Percentiles rank a stretch among this genome's conserved stretches.
phyloP scores from a whole-genome alignment of 2,113 vertebrate genomes.

The Ariopsis seemanni region DNA sequence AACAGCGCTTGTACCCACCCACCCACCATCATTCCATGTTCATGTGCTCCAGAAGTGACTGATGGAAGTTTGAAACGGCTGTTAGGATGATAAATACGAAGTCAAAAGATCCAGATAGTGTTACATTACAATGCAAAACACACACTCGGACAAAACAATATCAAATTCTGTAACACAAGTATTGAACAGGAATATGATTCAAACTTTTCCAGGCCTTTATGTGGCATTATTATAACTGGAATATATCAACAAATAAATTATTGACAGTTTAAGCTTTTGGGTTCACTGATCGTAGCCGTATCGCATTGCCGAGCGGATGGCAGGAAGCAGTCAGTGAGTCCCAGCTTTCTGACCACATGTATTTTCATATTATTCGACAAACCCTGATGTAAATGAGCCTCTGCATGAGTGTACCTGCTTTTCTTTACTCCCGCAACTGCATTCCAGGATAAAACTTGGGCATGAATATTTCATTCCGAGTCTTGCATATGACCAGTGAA shows the following conservation, averaged over 20 bases:
- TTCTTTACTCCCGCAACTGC: not conserved
- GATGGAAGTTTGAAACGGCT: not conserved
- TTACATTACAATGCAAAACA: not conserved
- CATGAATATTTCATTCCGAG: not conserved
- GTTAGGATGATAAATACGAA: not conserved
- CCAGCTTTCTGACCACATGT: constrained; percentile 16
- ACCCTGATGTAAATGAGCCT: constrained; percentile 22
- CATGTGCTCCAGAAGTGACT: not conserved
- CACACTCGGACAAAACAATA: not conserved
- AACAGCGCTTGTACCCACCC: not conserved
- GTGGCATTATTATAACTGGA: constrained; percentile 4
- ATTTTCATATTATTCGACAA: constrained; percentile 12
- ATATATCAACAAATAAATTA: not conserved
- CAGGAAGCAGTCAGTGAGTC: not conserved
- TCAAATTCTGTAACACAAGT: not conserved
- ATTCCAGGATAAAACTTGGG: not conserved
- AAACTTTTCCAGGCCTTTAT: not conserved
- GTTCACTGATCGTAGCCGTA: not conserved
- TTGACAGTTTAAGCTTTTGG: not conserved
- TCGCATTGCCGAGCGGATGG: not conserved
- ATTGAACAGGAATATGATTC: not conserved
- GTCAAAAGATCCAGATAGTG: not conserved
- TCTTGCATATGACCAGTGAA: not conserved
- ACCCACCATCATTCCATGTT: not conserved
- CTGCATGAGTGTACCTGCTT: constrained; percentile 1